These are phyloP conservation scores for Agonopterix subpropinquella DNA, from an alignment of 2,888 invertebrate genomes.

Conservation along the genomic window DNA sequence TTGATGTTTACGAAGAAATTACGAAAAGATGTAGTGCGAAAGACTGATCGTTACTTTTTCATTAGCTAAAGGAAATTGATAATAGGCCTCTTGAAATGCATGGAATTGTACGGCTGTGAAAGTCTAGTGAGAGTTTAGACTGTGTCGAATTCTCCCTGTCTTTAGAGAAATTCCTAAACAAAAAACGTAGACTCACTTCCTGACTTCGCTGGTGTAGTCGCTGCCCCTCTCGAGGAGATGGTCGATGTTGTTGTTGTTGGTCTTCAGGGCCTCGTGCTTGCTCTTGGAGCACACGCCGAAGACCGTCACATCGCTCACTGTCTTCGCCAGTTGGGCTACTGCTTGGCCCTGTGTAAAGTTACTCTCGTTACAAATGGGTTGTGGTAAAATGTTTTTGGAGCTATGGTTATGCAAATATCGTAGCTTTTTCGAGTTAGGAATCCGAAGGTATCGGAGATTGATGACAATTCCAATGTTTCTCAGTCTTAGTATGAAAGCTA, in stretches of 20 bases:
- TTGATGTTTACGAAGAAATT: too few relatives aligned
- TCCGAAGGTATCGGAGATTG: too few relatives aligned
- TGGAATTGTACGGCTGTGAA: too few relatives aligned
- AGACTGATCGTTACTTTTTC: too few relatives aligned
- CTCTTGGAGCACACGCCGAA: slow-evolving; percentile 90
- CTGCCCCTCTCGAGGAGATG: slow-evolving; percentile 87
- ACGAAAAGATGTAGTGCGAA: too few relatives aligned
- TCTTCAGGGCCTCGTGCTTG: slow-evolving; percentile 89
- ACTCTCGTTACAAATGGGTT: background rate
- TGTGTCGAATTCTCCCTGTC: too few relatives aligned
- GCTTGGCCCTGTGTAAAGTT: slow-evolving; percentile 84
- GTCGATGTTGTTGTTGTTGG: slow-evolving; percentile 80
- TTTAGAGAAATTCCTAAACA: background rate
- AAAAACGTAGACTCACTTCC: slow-evolving; percentile 79
- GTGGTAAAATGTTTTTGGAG: background rate
- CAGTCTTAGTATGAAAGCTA: too few relatives aligned
- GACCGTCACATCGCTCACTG: slow-evolving; percentile 86
- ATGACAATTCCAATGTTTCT: too few relatives aligned
- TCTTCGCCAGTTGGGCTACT: slow-evolving; percentile 86
- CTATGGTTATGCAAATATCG: background rate
- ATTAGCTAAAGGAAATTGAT: too few relatives aligned
- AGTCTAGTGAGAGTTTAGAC: too few relatives aligned
- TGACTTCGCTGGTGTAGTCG: slow-evolving; percentile 89
- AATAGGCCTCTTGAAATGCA: too few relatives aligned
- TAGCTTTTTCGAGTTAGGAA: too few relatives aligned